Evolutionary conservation across 2,797 vertebrate species (phyloP).

Genomic region (Urophycis tenuis): DNA sequence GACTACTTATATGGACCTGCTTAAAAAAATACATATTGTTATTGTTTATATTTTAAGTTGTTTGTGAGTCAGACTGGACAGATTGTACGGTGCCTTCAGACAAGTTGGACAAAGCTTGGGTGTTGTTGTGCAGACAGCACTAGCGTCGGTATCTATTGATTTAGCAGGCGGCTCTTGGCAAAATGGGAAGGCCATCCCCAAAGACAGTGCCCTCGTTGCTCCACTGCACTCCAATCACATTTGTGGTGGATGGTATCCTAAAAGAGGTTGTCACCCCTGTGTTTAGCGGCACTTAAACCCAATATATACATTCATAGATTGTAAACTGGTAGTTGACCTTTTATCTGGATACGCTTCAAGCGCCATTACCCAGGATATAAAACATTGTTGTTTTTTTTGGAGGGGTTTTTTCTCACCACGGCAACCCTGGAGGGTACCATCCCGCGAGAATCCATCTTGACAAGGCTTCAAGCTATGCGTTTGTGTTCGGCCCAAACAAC

Average conservation of each 20-base stretch:
- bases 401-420: background rate
- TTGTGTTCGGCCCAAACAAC: no score
- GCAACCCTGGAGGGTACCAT: background rate
- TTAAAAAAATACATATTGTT: slow-evolving; percentile 12
- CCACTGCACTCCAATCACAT: slow-evolving; percentile 65
- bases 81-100: slow-evolving; percentile 32
- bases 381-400: slow-evolving; percentile 25
- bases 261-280: slow-evolving; percentile 60
- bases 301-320: slow-evolving; percentile 47
- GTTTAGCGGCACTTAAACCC: slow-evolving; percentile 62
- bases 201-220: slow-evolving; percentile 52
- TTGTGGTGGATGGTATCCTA: slow-evolving; percentile 62
- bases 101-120: slow-evolving; percentile 33
- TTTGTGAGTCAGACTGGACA: slow-evolving; percentile 26
- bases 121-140: slow-evolving; percentile 51
- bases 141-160: slow-evolving; percentile 62
- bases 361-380: slow-evolving; percentile 33
- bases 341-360: slow-evolving; percentile 51
- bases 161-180: slow-evolving; percentile 55
- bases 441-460: no score
- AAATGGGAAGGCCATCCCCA: slow-evolving; percentile 61
- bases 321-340: slow-evolving; percentile 61
- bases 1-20: background rate
- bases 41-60: background rate
- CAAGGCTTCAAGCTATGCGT: no score